Evolutionary conservation across 2,113 vertebrate genomes (phyloP).

Genomic region (Sciurus niger): DNA sequence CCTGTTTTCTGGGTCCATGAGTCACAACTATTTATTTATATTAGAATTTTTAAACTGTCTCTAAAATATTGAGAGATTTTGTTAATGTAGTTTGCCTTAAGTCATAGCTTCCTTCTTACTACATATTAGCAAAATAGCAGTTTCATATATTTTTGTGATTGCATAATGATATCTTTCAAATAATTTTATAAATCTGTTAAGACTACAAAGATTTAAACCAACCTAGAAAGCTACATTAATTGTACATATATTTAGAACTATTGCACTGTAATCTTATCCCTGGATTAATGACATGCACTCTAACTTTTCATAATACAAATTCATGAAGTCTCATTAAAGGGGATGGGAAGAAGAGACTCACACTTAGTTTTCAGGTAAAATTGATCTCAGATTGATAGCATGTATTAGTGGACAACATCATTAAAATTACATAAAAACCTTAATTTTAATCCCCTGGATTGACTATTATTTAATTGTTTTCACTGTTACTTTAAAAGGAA

Average conservation of each 20-base stretch:
- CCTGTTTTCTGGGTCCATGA: conserved; percentile 37
- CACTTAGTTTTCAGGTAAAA: neutral
- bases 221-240: neutral
- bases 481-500: neutral
- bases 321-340: conserved; percentile 48
- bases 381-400: neutral
- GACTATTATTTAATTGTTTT: neutral
- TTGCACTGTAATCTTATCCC: neutral
- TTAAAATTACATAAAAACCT: neutral
- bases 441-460: neutral
- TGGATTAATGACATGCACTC: neutral
- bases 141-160: neutral
- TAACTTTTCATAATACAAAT: conserved; percentile 21
- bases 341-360: neutral
- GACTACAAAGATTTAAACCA: neutral
- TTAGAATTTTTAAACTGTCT: conserved; percentile 68
- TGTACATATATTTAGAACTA: neutral
- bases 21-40: conserved; percentile 71
- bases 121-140: neutral
- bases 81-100: neutral
- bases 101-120: conserved; percentile 42
- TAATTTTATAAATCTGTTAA: neutral
- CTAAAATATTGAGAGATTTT: conserved; percentile 43
- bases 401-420: neutral
- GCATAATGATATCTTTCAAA: neutral